Base-by-base conservation (phyloP, 2,888 invertebrate genomes). In the Pedicia rivosa region DNA sequence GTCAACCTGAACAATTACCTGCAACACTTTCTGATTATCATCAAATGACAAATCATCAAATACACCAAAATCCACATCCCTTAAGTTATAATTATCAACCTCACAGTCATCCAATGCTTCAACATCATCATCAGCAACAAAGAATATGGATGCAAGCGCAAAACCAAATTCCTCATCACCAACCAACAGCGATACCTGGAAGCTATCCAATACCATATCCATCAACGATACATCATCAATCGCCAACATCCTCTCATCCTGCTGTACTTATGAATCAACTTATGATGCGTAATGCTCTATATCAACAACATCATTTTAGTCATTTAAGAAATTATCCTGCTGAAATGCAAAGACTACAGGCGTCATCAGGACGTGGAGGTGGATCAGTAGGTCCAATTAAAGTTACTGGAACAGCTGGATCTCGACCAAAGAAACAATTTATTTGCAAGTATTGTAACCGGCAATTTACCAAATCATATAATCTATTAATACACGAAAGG, bases 391-490 rank as follows among this genome's bases (percentile, higher is more conserved):
- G 70, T 2, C 65, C 66, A 1, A 54, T 71, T 54, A 63, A 72
- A 50, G 65, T 71, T 2, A 66, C 67, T 2, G 65, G 66, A 34
- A 64, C 63, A 4, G 69, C 67, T 34, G 70, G 73, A 48, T 67
- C 64, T 22, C 65, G 78, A 44, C 78, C 78, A 32, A 78, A 78
- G 58, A 78, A 78, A 48, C 78, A 95, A 64, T 95, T 92, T 65
- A 94, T 97, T 54, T 97, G 95, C 72, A 88, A 91, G 64, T 95
- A 83, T 64, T 97, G 97, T 67, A 82, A 87, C 56, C 74, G 95
- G 25, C 90, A 94, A 56, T 97, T 97, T 65, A 95, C 94, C 45
- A 97, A 97, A 62, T 90, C 91, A 34, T 97, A 97, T 70, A 97
- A 97, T 62, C 70, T 97, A 49, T 71, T 95, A 51, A 97, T 97